Evolutionary conservation across 2,888 invertebrate species (phyloP).

Genomic region (Drosophila neutralis): DNA sequence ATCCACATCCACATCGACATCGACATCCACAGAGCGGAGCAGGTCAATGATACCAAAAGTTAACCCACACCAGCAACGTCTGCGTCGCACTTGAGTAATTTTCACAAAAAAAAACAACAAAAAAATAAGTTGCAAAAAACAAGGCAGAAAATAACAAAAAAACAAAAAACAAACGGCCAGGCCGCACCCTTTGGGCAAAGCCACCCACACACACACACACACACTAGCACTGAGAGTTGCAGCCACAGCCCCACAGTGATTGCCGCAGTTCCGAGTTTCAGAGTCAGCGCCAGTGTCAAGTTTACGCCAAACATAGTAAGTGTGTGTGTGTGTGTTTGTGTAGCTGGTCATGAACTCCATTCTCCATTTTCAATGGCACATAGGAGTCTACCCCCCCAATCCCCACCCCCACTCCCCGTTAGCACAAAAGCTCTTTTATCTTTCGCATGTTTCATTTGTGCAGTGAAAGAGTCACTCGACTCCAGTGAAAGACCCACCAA

Average conservation of each 20-base stretch:
- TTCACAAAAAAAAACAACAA: constrained; percentile 57
- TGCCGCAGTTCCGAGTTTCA: constrained; percentile 15
- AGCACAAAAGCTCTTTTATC: constrained; percentile 72
- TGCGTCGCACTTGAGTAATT: constrained; percentile 76
- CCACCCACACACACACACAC: constrained; percentile 31
- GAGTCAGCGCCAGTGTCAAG: constrained; percentile 77
- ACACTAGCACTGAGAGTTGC: background rate
- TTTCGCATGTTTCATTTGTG: constrained; percentile 67
- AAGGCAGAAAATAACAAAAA: constrained; percentile 14
- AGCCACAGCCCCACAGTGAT: constrained; percentile 15
- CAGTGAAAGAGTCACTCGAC: constrained; percentile 35
- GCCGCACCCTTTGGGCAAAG: constrained; percentile 66
- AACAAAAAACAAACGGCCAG: constrained; percentile 35
- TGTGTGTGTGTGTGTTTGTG: constrained; percentile 27
- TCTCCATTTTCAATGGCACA: constrained; percentile 80
- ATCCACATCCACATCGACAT: background rate
- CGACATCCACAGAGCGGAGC: constrained; percentile 52
- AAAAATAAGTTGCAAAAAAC: constrained; percentile 11
- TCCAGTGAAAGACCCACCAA: constrained; percentile 39
- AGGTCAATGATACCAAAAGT: constrained; percentile 80
- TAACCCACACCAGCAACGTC: constrained; percentile 69
- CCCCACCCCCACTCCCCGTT: background rate
- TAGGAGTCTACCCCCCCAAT: constrained; percentile 16
- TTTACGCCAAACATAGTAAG: constrained; percentile 62
- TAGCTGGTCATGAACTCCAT: constrained; percentile 79